Evolutionary conservation across 2,888 invertebrate species (phyloP), one percentile per base, ranked within the genome.

Genomic region (Drosophila antonietae): DNA sequence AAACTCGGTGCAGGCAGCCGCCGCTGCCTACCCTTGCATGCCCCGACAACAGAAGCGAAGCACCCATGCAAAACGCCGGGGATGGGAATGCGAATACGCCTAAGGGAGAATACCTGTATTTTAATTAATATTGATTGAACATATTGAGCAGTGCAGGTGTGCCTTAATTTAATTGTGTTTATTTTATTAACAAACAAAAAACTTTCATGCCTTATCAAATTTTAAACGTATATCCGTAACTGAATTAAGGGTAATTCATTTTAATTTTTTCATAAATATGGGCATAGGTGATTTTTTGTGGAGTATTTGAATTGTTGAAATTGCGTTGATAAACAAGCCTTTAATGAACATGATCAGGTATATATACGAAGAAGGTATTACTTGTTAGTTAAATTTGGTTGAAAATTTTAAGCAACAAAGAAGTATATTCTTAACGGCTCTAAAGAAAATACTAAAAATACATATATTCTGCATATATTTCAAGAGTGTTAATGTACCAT

Each of bases 71-170:
- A 59, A 65, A 62, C 76, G 64, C 44, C 60, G 33, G 37, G 51
- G 52, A 51, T 37, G 52, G 77, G 41, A 61, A 51, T 37, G 52
- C 65, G 41, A 64, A 57, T 78, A 23, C 52, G 49, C 69, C 64
- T 62, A 46, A 65, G 72, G 72, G 67, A 80, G 80, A 77, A 78
- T 88, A 83, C 72, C 83, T 88, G 83, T 79, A 88, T 86, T 89
- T 90, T 86, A 86, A 86, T 86, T 90, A 86, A 90, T 90, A 86
- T 86, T 90, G 90, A 90, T 86, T 90, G 87, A 79, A 72, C 66
- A 70, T 86, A 72, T 88, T 73, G 59, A 61, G 57, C 49, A 44
- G 31, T 47, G 71, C 79, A 79, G 85, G 70, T 68, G 75, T 62
- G 70, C 63, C 86, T 81, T 77, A 80, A 83, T 74, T 78, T 70